Percentiles rank a stretch among this genome's conserved stretches.
phyloP scores from a whole-genome alignment of 2,888 invertebrate genomes.

The Hedya salicella region DNA sequence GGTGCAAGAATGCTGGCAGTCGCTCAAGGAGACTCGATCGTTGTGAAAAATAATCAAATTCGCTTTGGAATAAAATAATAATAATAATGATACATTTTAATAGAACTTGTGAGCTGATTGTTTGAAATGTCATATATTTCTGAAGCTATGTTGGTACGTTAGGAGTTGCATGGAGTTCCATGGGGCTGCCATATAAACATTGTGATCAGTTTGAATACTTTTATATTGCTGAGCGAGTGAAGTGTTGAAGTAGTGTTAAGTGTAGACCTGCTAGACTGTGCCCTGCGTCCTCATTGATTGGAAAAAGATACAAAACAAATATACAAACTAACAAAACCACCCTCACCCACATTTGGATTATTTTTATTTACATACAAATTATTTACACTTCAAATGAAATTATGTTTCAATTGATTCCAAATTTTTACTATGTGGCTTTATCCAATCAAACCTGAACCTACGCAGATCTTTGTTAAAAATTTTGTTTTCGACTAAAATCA shows the following conservation, averaged over 20 bases:
- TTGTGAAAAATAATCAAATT: slow-evolving; percentile 55
- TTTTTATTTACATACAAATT: slow-evolving; percentile 28
- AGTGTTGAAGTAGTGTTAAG: slow-evolving; percentile 78
- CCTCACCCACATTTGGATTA: slow-evolving; percentile 25
- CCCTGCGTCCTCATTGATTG: slow-evolving; percentile 77
- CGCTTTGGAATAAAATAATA: slow-evolving; percentile 57
- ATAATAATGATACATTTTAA: slow-evolving; percentile 48
- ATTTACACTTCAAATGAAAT: slow-evolving; percentile 16
- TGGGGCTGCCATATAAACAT: slow-evolving; percentile 82
- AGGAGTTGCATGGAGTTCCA: slow-evolving; percentile 81
- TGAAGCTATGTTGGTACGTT: slow-evolving; percentile 68
- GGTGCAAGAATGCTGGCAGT: slow-evolving; percentile 58
- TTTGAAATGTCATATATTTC: slow-evolving; percentile 75
- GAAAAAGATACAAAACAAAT: slow-evolving; percentile 60
- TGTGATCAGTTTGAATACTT: slow-evolving; percentile 85
- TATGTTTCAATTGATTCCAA: slow-evolving; percentile 15
- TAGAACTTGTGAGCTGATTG: slow-evolving; percentile 67
- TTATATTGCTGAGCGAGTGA: slow-evolving; percentile 81
- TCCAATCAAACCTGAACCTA: slow-evolving; percentile 78
- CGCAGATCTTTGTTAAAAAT: slow-evolving; percentile 80
- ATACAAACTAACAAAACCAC: slow-evolving; percentile 22
- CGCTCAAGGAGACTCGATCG: slow-evolving; percentile 22
- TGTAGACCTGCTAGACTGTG: slow-evolving; percentile 81
- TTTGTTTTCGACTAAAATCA: slow-evolving; percentile 81
- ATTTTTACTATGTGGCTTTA: slow-evolving; percentile 64